Percentiles rank a stretch among this genome's conserved stretches.
phyloP scores from a whole-genome alignment of 2,888 invertebrate genomes.

The Apeira syringaria region DNA sequence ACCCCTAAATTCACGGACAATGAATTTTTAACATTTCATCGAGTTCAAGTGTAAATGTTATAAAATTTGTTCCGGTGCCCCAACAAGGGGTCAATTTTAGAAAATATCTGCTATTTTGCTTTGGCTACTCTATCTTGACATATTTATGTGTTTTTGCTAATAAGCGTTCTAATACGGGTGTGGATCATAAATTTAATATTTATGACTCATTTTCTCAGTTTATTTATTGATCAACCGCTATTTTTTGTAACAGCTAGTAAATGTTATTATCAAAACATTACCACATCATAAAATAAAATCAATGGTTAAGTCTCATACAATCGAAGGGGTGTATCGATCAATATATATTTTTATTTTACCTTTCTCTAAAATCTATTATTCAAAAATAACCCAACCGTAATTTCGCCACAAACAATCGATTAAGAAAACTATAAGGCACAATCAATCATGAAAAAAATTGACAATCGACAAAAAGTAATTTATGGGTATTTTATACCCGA shows the following conservation, averaged over 20 bases:
- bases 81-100: conserved; percentile 71
- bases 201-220: too few relatives aligned
- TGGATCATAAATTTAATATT: conserved; percentile 2
- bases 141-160: conserved; percentile 63
- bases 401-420: conserved; percentile 67
- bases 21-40: conserved; percentile 73
- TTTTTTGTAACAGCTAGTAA: too few relatives aligned
- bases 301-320: conserved; percentile 33
- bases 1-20: conserved; percentile 74
- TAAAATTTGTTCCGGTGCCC: conserved; percentile 68
- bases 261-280: background rate
- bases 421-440: conserved; percentile 47
- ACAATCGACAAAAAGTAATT: conserved; percentile 45
- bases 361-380: conserved; percentile 37
- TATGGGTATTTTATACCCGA: conserved; percentile 34
- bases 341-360: conserved; percentile 41
- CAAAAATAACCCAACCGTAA: conserved; percentile 55
- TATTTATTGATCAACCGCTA: too few relatives aligned
- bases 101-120: conserved; percentile 54
- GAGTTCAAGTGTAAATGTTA: conserved; percentile 71
- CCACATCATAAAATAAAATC: conserved; percentile 10
- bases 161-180: conserved; percentile 54
- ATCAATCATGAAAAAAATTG: conserved; percentile 60
- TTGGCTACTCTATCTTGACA: conserved; percentile 57
- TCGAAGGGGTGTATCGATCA: conserved; percentile 55